Conservation (phyloP, 2,888 invertebrate genomes). For the Phymatocera aterrima region DNA sequence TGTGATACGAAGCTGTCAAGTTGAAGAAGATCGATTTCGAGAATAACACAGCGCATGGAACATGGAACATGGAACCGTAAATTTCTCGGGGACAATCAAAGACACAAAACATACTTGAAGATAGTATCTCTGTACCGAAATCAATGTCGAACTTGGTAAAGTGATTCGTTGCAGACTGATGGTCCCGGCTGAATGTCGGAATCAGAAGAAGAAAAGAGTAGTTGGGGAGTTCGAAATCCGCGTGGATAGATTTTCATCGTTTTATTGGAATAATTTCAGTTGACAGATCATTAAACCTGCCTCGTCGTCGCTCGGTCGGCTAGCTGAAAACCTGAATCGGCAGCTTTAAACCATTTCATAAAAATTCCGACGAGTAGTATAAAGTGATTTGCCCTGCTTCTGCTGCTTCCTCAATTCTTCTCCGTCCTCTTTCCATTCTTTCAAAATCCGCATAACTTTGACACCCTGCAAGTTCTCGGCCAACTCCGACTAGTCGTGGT, state of each 20-base stretch:
- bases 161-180: too few species aligned
- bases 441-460: slow-evolving; percentile 19
- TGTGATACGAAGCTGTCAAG: background rate
- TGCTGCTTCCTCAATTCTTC: too few species aligned
- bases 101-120: background rate
- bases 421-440: too few species aligned
- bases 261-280: slow-evolving; percentile 35
- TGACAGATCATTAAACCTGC: slow-evolving; percentile 39
- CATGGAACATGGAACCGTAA: background rate
- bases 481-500: background rate
- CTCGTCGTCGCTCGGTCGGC: slow-evolving; percentile 2
- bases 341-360: background rate
- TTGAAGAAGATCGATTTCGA: background rate
- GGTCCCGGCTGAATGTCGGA: background rate
- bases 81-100: slow-evolving; percentile 4
- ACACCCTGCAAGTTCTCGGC: background rate
- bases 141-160: background rate
- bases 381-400: background rate
- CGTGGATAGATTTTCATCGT: slow-evolving; percentile 5
- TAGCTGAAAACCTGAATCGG: slow-evolving; percentile 9
- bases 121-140: background rate
- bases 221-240: background rate
- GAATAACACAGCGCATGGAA: background rate
- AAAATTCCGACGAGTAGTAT: background rate
- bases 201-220: background rate